Evolutionary conservation across 2,113 vertebrate species (phyloP).

Genomic region (Caretta caretta): DNA sequence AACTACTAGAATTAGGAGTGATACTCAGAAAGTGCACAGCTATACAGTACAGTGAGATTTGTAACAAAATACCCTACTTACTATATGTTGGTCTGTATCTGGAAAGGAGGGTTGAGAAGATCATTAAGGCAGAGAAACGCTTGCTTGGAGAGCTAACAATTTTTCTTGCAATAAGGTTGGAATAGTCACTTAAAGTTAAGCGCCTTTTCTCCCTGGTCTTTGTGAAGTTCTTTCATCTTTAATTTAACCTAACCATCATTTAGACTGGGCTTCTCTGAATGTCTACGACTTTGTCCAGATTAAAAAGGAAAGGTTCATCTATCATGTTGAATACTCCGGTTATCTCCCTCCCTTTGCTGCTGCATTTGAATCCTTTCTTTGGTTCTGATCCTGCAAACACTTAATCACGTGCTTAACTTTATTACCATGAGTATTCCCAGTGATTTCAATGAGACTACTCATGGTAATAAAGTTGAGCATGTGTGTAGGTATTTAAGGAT

Average conservation of each 20-base stretch:
- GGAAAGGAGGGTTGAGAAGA: background rate
- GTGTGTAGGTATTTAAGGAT: background rate
- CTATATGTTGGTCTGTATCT: background rate
- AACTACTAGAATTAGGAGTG: background rate
- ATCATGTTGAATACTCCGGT: background rate
- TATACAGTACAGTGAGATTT: background rate
- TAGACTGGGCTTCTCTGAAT: background rate
- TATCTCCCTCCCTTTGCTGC: constrained; percentile 39
- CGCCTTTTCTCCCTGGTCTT: background rate
- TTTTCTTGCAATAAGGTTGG: background rate
- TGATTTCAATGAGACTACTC: background rate
- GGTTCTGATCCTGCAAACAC: constrained; percentile 65
- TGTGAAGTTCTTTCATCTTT: background rate
- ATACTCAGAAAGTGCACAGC: background rate
- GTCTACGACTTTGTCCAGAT: background rate
- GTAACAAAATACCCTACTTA: background rate
- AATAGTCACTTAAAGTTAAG: background rate
- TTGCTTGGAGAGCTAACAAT: background rate
- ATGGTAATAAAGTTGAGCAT: background rate
- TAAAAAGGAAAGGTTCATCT: constrained; percentile 63
- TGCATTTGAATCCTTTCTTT: constrained; percentile 48
- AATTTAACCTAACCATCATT: background rate
- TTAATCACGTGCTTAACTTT: constrained; percentile 30
- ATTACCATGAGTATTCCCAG: constrained; percentile 32
- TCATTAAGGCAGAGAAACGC: background rate